phyloP scores from a whole-genome alignment of 2,888 invertebrate genomes.

The Philopedon plagiatum region DNA sequence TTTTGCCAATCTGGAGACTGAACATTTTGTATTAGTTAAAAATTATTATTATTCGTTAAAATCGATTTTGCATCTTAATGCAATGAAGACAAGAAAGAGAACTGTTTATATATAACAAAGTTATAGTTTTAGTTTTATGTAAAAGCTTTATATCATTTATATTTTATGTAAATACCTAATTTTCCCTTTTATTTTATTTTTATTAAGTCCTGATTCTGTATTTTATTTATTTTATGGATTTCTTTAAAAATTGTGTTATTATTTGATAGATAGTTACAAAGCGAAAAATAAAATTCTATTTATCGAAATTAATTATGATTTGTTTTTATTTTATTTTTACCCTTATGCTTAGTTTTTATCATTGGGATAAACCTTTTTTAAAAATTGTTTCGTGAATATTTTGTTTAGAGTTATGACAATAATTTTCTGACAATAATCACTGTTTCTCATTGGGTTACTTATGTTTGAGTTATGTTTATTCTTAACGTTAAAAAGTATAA shows the following conservation, averaged over 20 bases:
- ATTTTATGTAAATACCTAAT: conserved; percentile 3
- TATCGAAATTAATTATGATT: conserved; percentile 18
- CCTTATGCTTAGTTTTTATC: conserved; percentile 2
- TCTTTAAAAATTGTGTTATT: conserved; percentile 12
- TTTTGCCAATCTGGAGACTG: conserved; percentile 40
- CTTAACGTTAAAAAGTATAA: neutral
- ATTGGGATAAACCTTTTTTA: neutral
- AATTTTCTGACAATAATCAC: neutral
- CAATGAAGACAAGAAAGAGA: neutral
- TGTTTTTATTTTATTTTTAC: conserved; percentile 21
- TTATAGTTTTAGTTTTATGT: neutral
- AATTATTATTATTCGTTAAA: neutral
- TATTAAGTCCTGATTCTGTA: neutral
- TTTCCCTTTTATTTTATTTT: neutral
- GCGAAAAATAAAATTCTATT: conserved; percentile 15
- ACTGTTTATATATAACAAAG: neutral
- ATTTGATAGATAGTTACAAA: conserved; percentile 16
- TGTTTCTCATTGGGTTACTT: neutral
- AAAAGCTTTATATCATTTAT: conserved; percentile 8
- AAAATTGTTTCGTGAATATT: neutral
- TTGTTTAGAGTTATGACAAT: neutral
- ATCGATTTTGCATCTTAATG: too few relatives aligned
- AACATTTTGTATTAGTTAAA: neutral
- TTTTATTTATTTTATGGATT: conserved; percentile 22
- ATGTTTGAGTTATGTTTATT: neutral